Percentiles rank a stretch among this genome's conserved stretches.
These are phyloP conservation scores for Melanerpes formicivorus DNA, from an alignment of 2,113 vertebrate genomes.

Conservation along the genomic window DNA sequence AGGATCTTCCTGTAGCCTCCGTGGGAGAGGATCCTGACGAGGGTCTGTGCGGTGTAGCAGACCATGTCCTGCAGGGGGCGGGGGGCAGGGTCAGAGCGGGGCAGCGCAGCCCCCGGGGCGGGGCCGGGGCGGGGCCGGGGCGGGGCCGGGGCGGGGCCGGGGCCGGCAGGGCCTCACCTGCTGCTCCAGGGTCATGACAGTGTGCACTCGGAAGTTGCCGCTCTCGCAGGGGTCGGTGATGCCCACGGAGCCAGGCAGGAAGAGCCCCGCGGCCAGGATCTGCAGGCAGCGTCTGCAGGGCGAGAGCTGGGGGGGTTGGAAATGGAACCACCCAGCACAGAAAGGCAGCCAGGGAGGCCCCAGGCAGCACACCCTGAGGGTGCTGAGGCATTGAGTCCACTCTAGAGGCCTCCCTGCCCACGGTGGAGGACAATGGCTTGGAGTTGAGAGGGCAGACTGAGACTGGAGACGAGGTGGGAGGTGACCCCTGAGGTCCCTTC, in stretches of 20 bases:
- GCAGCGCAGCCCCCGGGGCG: not conserved
- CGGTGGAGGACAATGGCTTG: too few species aligned
- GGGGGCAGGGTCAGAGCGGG: too few species aligned
- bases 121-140: too few species aligned
- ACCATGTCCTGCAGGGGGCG: slow-evolving; percentile 86
- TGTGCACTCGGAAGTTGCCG: slow-evolving; percentile 95
- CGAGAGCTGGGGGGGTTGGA: fast-evolving
- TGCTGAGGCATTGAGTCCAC: too few species aligned
- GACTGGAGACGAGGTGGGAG: too few species aligned
- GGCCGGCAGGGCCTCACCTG: slow-evolving; percentile 78
- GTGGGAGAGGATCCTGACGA: slow-evolving; percentile 94
- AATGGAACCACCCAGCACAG: fast-evolving
- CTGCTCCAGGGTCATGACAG: slow-evolving; percentile 97
- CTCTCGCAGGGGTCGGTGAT: slow-evolving; percentile 98
- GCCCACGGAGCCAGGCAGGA: slow-evolving; percentile 93
- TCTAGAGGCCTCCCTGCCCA: too few species aligned
- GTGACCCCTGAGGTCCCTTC: too few species aligned
- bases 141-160: too few species aligned
- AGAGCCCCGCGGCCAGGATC: slow-evolving; percentile 94
- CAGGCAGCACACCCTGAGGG: too few species aligned
- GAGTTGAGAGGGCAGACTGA: too few species aligned
- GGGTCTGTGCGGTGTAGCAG: slow-evolving; percentile 94
- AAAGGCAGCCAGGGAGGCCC: fast-evolving
- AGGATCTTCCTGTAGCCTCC: slow-evolving; percentile 96
- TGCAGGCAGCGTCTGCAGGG: slow-evolving; percentile 90